These are phyloP conservation scores for Lepidochitona cinerea DNA, from an alignment of 2,888 invertebrate species.

Conservation along the genomic window DNA sequence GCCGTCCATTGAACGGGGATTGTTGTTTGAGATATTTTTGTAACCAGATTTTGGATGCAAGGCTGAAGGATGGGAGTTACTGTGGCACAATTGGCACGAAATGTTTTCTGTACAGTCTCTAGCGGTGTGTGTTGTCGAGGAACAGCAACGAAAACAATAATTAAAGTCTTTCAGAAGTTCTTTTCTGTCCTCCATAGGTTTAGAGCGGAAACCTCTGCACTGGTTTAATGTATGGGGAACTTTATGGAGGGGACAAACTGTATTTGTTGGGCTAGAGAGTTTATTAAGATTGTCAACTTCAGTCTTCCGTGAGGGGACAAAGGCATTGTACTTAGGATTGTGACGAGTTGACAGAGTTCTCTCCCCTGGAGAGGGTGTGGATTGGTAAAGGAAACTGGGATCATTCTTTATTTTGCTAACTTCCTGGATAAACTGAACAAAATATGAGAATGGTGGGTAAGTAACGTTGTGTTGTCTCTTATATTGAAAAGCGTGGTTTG, in stretches of 20 bases:
- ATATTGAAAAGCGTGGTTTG: neutral
- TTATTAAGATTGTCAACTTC: too few relatives aligned
- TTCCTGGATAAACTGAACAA: neutral
- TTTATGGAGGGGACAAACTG: slow-evolving; percentile 15
- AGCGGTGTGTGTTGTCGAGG: slow-evolving; percentile 16
- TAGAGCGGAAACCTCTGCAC: slow-evolving; percentile 17
- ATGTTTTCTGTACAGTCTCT: slow-evolving; percentile 18
- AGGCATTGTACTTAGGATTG: neutral
- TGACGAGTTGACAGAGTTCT: neutral
- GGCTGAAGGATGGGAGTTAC: slow-evolving; percentile 17
- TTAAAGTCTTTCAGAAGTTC: slow-evolving; percentile 15
- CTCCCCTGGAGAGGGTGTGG: neutral
- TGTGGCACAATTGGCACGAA: slow-evolving; percentile 24
- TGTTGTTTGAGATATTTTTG: neutral
- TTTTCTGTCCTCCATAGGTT: slow-evolving; percentile 16
- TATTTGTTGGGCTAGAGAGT: too few relatives aligned
- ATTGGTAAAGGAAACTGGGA: neutral
- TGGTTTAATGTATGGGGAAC: slow-evolving; percentile 14
- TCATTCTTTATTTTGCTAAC: slow-evolving; percentile 4
- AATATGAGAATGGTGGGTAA: slow-evolving; percentile 11
- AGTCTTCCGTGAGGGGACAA: too few relatives aligned
- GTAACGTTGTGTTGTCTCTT: neutral
- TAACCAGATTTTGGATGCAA: slow-evolving; percentile 13
- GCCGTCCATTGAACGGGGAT: neutral
- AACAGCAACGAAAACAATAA: slow-evolving; percentile 23